phyloP scores from a whole-genome alignment of 2,888 invertebrate species.

The Deroplatys truncata region DNA sequence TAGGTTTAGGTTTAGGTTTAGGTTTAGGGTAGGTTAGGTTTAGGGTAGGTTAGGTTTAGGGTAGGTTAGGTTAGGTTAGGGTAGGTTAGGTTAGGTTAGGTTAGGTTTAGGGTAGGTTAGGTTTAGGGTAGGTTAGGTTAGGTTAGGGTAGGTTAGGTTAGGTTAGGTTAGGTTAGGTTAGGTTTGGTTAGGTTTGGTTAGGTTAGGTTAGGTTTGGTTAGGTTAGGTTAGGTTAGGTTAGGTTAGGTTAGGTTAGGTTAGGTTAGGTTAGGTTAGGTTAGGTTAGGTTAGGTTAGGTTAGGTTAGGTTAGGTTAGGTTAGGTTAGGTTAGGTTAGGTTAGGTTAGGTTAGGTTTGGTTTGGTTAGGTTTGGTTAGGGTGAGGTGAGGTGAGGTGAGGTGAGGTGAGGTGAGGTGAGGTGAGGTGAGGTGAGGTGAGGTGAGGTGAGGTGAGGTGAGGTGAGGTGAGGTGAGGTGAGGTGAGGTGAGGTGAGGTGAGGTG shows the following conservation, averaged over 20 bases:
- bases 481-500: neutral
- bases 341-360: neutral
- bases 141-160: no score
- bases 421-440: constrained; percentile 1
- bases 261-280: neutral
- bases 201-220: neutral
- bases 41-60: no score
- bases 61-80: no score
- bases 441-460: neutral
- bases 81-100: no score
- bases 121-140: no score
- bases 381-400: neutral
- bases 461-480: neutral
- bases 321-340: neutral
- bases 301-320: neutral
- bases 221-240: neutral
- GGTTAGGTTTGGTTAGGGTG: neutral
- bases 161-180: no score
- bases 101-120: no score
- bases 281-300: neutral
- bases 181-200: neutral
- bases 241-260: neutral
- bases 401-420: neutral
- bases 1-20: neutral
- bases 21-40: no score